phyloP scores from a whole-genome alignment of 2,113 vertebrate species.

The Crotophaga sulcirostris region DNA sequence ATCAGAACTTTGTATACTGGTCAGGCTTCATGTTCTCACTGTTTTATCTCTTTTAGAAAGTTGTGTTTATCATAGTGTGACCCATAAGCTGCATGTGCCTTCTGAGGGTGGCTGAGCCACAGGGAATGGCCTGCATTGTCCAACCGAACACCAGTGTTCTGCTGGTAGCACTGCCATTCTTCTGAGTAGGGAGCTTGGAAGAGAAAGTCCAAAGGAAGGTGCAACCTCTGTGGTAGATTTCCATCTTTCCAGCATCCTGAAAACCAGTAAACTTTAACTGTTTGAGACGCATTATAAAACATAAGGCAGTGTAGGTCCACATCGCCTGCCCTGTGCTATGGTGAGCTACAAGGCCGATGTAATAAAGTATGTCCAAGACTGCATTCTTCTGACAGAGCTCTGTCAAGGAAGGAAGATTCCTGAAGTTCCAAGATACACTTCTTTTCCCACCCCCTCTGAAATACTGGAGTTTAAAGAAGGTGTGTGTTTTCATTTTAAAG shows the following conservation, averaged over 20 bases:
- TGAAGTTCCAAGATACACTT: neutral
- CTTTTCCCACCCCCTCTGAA: neutral
- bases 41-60: neutral
- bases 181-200: neutral
- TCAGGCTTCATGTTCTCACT: neutral
- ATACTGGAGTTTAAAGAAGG: neutral
- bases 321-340: neutral
- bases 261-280: neutral
- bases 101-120: neutral
- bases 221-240: neutral
- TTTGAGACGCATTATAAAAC: neutral
- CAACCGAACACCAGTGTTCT: neutral
- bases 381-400: neutral
- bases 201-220: rapidly evolving
- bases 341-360: neutral
- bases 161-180: neutral
- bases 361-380: neutral
- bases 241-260: neutral
- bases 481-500: neutral
- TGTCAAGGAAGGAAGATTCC: neutral
- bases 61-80: neutral
- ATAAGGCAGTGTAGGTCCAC: neutral
- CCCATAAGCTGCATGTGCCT: neutral
- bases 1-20: neutral
- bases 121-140: neutral